Evolutionary conservation across 2,113 vertebrate species (phyloP), one percentile per base, ranked within the genome.

Genomic region (Phoxinus phoxinus): DNA sequence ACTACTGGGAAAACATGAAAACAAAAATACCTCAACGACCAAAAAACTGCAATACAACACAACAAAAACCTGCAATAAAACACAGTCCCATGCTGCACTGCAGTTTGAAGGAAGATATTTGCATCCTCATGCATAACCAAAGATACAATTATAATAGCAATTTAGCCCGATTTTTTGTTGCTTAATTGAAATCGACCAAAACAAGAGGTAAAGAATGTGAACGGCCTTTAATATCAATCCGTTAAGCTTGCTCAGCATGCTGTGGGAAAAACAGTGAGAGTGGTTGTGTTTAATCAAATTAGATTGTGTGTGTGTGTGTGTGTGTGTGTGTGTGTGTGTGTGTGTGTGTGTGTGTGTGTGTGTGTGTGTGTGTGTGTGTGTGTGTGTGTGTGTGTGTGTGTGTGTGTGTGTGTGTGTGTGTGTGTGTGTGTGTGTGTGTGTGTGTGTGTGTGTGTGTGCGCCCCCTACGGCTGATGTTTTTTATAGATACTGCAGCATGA

Each of bases 271-370:
- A 56, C 23, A 17, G 10, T 19, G 44, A 79, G 41, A 30, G 78
- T 85, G 84, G 19, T 27, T 84, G 30, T 73, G 71, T 72, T 77
- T 84, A 74, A 23, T 76, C 85, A 84, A 86, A 88, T 84, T 80
- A 59, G 37, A 86, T 82, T 84, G 32, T 32, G 81, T 8, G 21
- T 15, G 37, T 63, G 15, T 51, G 12, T 30, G 37, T 63, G 61
- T 69, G 63, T 32, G 59, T 12, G 27, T 6, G 41, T 27, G 4
- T 48, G 46, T 48, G 46, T 37, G 37, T 37, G 37, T 37, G 37
- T 37, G 37, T 41, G 37, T 41, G 37, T 41, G 37, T 41, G 37
- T 9, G 37, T 41, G 7, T 2, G 41, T 41, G 41, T 9, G 12
- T 30, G 37, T 63, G 61, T 69, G 63, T 32, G 59, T 12, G 27